phyloP scores from a whole-genome alignment of 2,888 invertebrate genomes.

The Elysia crispata region DNA sequence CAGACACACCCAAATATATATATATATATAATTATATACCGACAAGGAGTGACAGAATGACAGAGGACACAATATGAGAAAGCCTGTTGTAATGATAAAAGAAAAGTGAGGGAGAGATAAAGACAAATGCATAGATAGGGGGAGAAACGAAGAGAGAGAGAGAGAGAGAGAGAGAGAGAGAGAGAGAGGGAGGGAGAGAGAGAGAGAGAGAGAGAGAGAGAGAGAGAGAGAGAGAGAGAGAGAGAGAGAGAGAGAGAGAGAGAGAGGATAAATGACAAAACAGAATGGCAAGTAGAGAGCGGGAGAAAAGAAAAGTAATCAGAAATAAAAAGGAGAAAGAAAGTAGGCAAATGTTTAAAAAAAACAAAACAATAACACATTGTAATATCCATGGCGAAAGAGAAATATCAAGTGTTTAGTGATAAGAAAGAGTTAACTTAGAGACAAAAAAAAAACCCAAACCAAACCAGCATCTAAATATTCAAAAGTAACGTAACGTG shows the following conservation, averaged over 20 bases:
- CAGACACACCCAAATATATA: no score
- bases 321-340: not conserved
- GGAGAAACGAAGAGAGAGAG: slow-evolving; percentile 1
- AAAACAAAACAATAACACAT: no score
- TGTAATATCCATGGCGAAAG: no score
- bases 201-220: slow-evolving; percentile 4
- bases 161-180: slow-evolving; percentile 21
- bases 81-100: not conserved
- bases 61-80: not conserved
- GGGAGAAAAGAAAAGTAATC: not conserved
- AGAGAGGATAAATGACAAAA: not conserved
- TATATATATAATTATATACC: no score
- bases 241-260: slow-evolving; percentile 7
- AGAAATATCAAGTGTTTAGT: no score
- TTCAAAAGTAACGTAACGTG: no score
- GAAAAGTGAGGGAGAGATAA: not conserved
- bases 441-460: not conserved
- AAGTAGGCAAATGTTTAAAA: no score
- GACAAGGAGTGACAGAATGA: no score
- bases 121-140: not conserved
- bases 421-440: no score
- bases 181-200: not conserved
- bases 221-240: slow-evolving; percentile 9
- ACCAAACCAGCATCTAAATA: no score
- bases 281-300: not conserved